Base-by-base conservation (phyloP, 2,888 invertebrate genomes). In the Drymonia ruficornis region DNA sequence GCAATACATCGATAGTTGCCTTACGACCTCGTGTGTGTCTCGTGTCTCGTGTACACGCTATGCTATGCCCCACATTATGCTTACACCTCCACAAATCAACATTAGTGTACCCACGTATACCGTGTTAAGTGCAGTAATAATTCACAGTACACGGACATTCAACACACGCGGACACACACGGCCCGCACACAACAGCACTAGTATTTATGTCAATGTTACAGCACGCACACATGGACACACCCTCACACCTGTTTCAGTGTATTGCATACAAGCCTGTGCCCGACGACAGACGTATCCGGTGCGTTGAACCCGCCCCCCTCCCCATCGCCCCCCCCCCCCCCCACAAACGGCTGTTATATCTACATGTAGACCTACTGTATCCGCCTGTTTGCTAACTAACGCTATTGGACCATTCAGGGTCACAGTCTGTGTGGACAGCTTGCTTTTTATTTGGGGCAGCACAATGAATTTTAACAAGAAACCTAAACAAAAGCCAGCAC, bases 161-260 rank as follows among this genome's bases (percentile, higher is more conserved):
- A 19, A 23, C 43, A 19, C 19, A 19, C 13, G 12, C 29, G 13
- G 18, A 34, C 34, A 47, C 47, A 47, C 3, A 34, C 47, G 2
- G 55, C 64, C 61, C 71, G 76, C 79, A 82, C 81, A 83, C 81
- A 66, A 70, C 61, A 75, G 79, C 78, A 75, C 70, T 71, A 75
- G 85, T 87, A 90, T 91, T 89, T 88, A 89, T 91, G 91, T 91
- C 91, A 91, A 91, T 90, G 90, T 91, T 89, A 90, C 89, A 83
- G 58, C 53, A 66, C 74, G 59, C 81, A 80, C 81, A 84, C 77
- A 80, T 59, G 18, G 53, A 61, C 38, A 65, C 36, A 49, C 64
- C 80, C 86, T 55, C 84, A 84, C 86, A 88, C 87, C 85, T 86
- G 84, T 76, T 74, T 81, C 73, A 70, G 70, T 83, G 79, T 70